Evolutionary conservation across 2,113 vertebrate species (phyloP).

Genomic region (Paraplagusia blochii): DNA sequence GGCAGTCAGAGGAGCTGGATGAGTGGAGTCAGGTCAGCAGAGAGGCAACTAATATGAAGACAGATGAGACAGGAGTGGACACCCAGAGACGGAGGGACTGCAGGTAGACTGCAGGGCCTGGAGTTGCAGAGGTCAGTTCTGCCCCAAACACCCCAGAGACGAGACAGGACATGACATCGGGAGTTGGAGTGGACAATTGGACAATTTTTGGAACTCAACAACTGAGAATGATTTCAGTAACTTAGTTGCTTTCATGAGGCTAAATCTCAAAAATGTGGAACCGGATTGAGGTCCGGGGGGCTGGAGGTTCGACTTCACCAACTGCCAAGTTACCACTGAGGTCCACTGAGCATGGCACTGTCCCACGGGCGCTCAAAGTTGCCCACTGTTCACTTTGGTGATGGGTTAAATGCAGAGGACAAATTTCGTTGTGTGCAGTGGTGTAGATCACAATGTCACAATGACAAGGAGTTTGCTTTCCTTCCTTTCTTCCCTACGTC

Average conservation of each 20-base stretch:
- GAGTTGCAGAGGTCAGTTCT: slow-evolving; percentile 39
- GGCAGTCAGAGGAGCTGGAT: slow-evolving; percentile 3
- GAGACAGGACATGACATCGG: slow-evolving; percentile 24
- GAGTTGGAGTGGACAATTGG: slow-evolving; percentile 16
- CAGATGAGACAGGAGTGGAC: slow-evolving; percentile 57
- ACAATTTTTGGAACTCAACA: slow-evolving; percentile 8
- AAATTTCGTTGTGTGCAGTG: too few relatives aligned
- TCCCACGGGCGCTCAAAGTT: too few relatives aligned
- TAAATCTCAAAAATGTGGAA: too few relatives aligned
- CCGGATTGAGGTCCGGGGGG: too few relatives aligned
- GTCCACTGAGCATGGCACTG: too few relatives aligned
- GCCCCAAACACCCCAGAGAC: slow-evolving; percentile 42
- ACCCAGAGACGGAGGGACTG: slow-evolving; percentile 57
- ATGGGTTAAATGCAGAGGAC: too few relatives aligned
- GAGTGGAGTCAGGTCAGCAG: slow-evolving; percentile 52
- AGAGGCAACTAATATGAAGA: slow-evolving; percentile 60
- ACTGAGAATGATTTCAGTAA: slow-evolving; percentile 38
- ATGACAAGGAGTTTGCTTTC: too few relatives aligned
- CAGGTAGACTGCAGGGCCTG: slow-evolving; percentile 57
- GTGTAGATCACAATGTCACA: too few relatives aligned
- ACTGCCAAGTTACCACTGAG: too few relatives aligned
- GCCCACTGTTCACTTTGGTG: too few relatives aligned
- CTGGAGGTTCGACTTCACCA: too few relatives aligned
- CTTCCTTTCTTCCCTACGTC: too few relatives aligned
- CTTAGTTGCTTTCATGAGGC: slow-evolving; percentile 9